Evolutionary conservation across 2,797 vertebrate genomes (phyloP).

Genomic region (Pseudomugil gertrudae): DNA sequence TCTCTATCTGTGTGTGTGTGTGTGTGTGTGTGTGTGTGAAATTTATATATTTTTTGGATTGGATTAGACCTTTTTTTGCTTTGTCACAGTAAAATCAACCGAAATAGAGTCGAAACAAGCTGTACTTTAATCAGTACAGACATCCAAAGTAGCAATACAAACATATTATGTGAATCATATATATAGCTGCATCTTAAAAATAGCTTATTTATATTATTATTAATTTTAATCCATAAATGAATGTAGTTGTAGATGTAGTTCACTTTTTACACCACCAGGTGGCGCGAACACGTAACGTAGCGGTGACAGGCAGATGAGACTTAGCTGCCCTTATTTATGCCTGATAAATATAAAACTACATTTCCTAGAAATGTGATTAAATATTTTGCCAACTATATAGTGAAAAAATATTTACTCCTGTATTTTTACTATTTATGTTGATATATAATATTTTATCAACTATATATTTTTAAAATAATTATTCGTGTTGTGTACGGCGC

Average conservation of each 20-base stretch:
- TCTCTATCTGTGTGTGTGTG: too few relatives aligned
- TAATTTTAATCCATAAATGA: too few relatives aligned
- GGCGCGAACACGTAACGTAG: too few relatives aligned
- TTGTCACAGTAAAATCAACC: background rate
- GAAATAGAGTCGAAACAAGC: background rate
- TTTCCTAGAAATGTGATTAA: background rate
- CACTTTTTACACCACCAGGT: too few relatives aligned
- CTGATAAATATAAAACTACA: constrained; percentile 37
- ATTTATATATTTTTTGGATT: too few relatives aligned
- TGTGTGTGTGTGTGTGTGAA: too few relatives aligned
- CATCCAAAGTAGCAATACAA: background rate
- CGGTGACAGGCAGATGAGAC: too few relatives aligned
- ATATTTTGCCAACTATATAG: rapidly evolving
- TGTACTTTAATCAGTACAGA: background rate
- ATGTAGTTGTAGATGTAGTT: too few relatives aligned
- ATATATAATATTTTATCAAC: background rate
- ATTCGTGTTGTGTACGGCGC: constrained; percentile 28
- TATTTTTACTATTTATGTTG: rapidly evolving
- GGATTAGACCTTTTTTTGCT: background rate
- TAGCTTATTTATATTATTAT: too few relatives aligned
- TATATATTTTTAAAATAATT: background rate
- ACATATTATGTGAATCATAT: background rate
- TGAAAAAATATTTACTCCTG: rapidly evolving
- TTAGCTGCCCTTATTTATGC: constrained; percentile 46
- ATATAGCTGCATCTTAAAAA: background rate